Evolutionary conservation across 2,888 invertebrate species (phyloP), one percentile per base, ranked within the genome.

Genomic region (Trachelus stipa): DNA sequence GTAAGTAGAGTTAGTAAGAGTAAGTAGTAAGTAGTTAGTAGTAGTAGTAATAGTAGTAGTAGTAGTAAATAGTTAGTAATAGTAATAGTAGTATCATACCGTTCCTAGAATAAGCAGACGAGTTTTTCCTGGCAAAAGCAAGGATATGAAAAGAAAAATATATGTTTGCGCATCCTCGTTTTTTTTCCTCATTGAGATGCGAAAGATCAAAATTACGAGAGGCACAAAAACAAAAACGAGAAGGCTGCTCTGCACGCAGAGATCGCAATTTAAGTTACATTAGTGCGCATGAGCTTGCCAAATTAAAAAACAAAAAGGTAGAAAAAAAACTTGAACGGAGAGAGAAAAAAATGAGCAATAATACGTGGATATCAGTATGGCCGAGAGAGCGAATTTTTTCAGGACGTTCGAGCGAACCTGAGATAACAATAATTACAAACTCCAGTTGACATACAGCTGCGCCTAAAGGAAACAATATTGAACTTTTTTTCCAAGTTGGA

Each of bases 391-490:
- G 81, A 86, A 84, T 79, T 79, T 81, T 78, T 84, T 83, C 78
- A 85, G 79, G 84, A 86, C 76, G 82, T 86, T 86, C 82, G 80
- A 85, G 85, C 83, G 83, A 89, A 88, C 85, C 83, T 87, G 85
- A 88, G 86, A 40, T 40, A 40, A 40, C 86, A 88, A 87, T 86
- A 88, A 87, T 88, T 87, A 89, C 81, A 88, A 88, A 90, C 88
- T 89, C 89, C 90, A 89, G 90, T 88, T 88, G 90, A 88, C 86
- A 88, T 87, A 88, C 89, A 86, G 89, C 90, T 90, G 90, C 90
- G 89, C 90, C 90, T 90, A 90, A 90, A 88, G 89, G 87, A 89
- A 89, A 89, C 85, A 89, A 89, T 82, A 88, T 88, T 86, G 82
- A 85, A 81, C 83, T 85, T 84, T 84, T 35, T 12, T 85, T 83